Percentiles rank a stretch among this genome's conserved stretches.
Evolutionary conservation across 2,888 invertebrate genomes (phyloP).

Genomic region (Nezara viridula): DNA sequence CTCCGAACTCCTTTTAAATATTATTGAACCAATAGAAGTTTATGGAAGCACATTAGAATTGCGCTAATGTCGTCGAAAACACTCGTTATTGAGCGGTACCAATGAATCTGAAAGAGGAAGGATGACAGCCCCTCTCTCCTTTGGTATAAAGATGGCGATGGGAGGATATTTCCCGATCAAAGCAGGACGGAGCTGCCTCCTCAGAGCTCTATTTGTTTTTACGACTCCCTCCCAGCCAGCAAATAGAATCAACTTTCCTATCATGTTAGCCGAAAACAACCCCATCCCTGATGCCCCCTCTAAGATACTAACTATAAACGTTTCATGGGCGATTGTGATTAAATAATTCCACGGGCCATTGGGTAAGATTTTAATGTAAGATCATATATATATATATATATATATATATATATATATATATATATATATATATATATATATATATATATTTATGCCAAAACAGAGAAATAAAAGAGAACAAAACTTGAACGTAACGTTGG

Average conservation of each 20-base stretch:
- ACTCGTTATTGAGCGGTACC: neutral
- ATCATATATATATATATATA: too few relatives aligned
- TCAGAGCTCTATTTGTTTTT: conserved; percentile 22
- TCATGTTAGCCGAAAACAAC: conserved; percentile 30
- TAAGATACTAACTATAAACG: conserved; percentile 21
- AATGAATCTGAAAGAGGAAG: neutral
- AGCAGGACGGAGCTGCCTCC: conserved; percentile 5
- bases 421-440: too few relatives aligned
- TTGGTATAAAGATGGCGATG: neutral
- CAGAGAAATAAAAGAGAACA: too few relatives aligned
- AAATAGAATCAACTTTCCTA: conserved; percentile 31
- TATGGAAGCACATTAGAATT: too few relatives aligned
- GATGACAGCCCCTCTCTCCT: neutral
- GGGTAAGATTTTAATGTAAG: neutral
- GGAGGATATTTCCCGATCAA: neutral
- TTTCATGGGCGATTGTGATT: neutral
- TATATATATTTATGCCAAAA: too few relatives aligned
- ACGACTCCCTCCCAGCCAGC: neutral
- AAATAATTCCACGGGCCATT: neutral
- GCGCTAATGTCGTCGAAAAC: neutral
- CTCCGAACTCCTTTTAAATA: too few relatives aligned
- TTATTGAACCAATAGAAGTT: too few relatives aligned
- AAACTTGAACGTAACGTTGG: too few relatives aligned
- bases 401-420: too few relatives aligned
- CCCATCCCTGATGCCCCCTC: neutral